Percentiles rank a stretch among this genome's conserved stretches.
phyloP scores from a whole-genome alignment of 2,797 vertebrate genomes.

The Lagodon rhomboides region DNA sequence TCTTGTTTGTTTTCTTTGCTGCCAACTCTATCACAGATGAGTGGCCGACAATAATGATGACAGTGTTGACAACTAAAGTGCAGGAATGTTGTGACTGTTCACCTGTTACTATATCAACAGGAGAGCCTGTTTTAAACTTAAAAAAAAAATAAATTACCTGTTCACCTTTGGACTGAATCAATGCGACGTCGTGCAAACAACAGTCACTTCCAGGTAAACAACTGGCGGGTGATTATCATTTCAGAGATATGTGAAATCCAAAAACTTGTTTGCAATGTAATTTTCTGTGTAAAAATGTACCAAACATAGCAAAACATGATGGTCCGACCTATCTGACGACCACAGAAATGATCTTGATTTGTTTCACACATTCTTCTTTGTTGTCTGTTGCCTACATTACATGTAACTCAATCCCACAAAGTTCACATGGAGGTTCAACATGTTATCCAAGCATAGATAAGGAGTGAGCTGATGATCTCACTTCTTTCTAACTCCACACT shows the following conservation, averaged over 20 bases:
- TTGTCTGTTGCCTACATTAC: neutral
- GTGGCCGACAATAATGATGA: constrained; percentile 13
- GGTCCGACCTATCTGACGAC: too few relatives aligned
- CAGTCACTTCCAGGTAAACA: too few relatives aligned
- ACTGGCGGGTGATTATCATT: too few relatives aligned
- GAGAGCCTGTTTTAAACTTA: neutral
- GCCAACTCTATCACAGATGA: constrained; percentile 7
- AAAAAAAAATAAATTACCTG: neutral
- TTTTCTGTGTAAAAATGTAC: too few relatives aligned
- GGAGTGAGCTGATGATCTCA: neutral
- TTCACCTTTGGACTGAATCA: too few relatives aligned
- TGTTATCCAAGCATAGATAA: neutral
- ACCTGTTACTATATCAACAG: neutral
- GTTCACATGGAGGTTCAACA: too few relatives aligned
- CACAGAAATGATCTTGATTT: neutral
- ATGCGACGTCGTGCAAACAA: too few relatives aligned
- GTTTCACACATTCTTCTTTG: neutral
- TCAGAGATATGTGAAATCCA: too few relatives aligned
- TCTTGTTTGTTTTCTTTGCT: constrained; percentile 14
- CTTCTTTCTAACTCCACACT: neutral
- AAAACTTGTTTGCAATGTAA: too few relatives aligned
- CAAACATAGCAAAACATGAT: too few relatives aligned
- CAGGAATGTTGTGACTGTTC: neutral
- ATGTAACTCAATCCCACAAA: neutral
- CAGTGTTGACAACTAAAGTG: neutral